These are phyloP conservation scores for Riptortus pedestris DNA, from an alignment of 1,140 invertebrate genomes.

Conservation along the genomic window DNA sequence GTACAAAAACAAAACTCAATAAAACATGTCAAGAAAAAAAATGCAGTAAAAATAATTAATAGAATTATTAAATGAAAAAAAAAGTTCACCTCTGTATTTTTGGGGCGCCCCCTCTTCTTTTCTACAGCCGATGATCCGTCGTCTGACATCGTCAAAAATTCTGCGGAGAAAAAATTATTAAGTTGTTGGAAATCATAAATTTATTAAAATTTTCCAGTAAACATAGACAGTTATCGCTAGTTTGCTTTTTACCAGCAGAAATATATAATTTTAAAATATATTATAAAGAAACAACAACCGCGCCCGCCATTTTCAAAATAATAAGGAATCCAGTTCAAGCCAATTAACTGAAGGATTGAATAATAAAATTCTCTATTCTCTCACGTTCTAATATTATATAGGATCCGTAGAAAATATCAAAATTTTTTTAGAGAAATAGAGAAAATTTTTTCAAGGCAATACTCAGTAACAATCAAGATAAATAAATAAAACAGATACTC, in stretches of 20 bases:
- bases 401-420: neutral
- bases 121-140: slow-evolving; percentile 27
- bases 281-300: neutral
- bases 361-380: slow-evolving; percentile 8
- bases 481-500: neutral
- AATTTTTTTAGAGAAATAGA: neutral
- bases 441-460: neutral
- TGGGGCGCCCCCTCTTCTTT: slow-evolving; percentile 26
- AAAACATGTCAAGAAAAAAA: too few relatives aligned
- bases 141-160: slow-evolving; percentile 28
- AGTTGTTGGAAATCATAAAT: neutral
- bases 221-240: neutral
- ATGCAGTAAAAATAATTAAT: too few relatives aligned
- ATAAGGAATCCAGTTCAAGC: neutral
- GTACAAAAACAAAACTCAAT: too few relatives aligned
- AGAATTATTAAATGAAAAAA: neutral
- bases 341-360: slow-evolving; percentile 2
- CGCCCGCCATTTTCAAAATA: slow-evolving; percentile 26
- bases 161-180: neutral
- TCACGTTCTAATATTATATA: neutral
- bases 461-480: neutral
- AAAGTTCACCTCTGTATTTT: slow-evolving; percentile 6
- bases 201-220: neutral
- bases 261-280: neutral
- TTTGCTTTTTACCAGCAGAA: neutral